Evolutionary conservation across 92 coral and sea anemone genomes (phyloP).

Genomic region (Phenganax marumi): DNA sequence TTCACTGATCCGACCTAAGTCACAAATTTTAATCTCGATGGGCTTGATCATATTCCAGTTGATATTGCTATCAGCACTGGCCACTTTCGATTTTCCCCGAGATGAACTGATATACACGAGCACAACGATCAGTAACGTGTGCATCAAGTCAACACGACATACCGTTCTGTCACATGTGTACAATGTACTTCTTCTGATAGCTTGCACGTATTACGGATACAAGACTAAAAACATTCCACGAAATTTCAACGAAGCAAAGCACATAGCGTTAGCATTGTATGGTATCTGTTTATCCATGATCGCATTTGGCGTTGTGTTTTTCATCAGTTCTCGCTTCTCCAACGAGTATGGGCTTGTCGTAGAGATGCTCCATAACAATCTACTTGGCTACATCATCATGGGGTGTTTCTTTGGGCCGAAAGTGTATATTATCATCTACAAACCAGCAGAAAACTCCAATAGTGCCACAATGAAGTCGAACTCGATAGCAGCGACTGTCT

Average conservation of each 20-base stretch:
- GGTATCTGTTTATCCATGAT: background rate
- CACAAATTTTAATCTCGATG: slow-evolving; percentile 21
- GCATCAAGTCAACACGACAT: background rate
- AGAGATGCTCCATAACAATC: background rate
- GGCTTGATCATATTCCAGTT: slow-evolving; percentile 24
- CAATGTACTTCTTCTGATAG: slow-evolving; percentile 1
- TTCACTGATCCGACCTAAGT: background rate
- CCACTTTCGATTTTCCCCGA: background rate
- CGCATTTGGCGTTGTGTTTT: slow-evolving; percentile 20
- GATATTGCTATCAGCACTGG: slow-evolving; percentile 12
- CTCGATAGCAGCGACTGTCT: background rate
- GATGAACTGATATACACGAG: background rate
- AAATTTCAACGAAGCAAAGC: slow-evolving; percentile 39
- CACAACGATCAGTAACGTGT: background rate
- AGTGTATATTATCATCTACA: slow-evolving; percentile 19
- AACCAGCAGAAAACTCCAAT: slow-evolving; percentile 11
- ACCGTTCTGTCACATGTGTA: slow-evolving; percentile 10
- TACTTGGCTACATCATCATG: background rate
- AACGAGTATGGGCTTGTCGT: slow-evolving; percentile 1
- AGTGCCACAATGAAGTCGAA: background rate
- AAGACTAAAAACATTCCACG: slow-evolving; percentile 26
- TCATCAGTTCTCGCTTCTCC: background rate
- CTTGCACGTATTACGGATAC: slow-evolving; percentile 35
- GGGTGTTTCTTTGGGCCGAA: slow-evolving; percentile 30
- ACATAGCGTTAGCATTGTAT: slow-evolving; percentile 37